Percentiles rank a stretch among this genome's conserved stretches.
phyloP scores from a whole-genome alignment of 2,113 vertebrate species.

The Grammatotria lemairii region DNA sequence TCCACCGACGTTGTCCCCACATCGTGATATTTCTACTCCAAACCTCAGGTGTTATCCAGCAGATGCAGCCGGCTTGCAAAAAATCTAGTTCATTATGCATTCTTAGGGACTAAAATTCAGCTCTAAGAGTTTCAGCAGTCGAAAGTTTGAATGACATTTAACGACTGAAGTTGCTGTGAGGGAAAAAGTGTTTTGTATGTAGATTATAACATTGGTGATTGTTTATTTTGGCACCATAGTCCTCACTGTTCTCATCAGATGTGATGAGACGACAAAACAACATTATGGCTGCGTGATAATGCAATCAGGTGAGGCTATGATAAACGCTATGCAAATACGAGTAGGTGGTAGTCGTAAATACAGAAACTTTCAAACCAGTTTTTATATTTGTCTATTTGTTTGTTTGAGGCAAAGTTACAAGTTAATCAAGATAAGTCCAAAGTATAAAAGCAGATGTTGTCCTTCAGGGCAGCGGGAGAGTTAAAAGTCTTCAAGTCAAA shows the following conservation, averaged over 20 bases:
- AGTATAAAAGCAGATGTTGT: not conserved
- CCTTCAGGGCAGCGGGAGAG: not conserved
- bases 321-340: not conserved
- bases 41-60: not conserved
- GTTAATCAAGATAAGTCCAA: not conserved
- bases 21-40: not conserved
- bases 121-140: not conserved
- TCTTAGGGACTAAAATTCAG: not conserved
- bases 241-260: not conserved
- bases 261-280: not conserved
- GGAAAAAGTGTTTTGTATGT: not conserved
- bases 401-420: not conserved
- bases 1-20: not conserved
- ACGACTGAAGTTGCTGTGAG: not conserved
- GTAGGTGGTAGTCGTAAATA: not conserved
- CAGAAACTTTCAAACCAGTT: not conserved
- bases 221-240: not conserved
- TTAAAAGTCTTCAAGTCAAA: not conserved
- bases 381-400: not conserved
- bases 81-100: not conserved
- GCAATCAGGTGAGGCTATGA: slow-evolving; percentile 14
- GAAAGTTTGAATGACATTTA: not conserved
- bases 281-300: not conserved
- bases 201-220: not conserved
- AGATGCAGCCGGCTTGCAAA: not conserved